Evolutionary conservation across 2,888 invertebrate species (phyloP).

Genomic region (Drosophila setosimentum): DNA sequence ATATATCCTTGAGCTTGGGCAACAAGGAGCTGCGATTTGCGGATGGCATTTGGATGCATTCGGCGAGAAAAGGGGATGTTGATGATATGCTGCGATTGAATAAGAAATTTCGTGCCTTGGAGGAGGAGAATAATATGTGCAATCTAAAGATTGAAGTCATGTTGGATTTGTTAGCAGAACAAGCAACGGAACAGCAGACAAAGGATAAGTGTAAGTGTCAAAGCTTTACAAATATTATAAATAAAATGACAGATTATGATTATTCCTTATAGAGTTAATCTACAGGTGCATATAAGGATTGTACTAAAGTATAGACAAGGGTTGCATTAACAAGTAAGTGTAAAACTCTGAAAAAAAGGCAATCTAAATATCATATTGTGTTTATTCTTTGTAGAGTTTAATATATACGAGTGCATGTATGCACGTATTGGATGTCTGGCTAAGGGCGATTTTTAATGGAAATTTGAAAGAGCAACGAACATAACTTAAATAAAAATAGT

Average conservation of each 20-base stretch:
- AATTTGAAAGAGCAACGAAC: background rate
- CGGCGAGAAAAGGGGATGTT: slow-evolving; percentile 74
- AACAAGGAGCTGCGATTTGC: slow-evolving; percentile 83
- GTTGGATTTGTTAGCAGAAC: slow-evolving; percentile 84
- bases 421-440: background rate
- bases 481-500: background rate
- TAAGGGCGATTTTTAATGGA: background rate
- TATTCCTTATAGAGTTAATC: slow-evolving; percentile 3
- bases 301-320: background rate
- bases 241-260: background rate
- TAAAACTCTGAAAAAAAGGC: background rate
- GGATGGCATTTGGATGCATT: slow-evolving; percentile 84
- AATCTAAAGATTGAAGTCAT: slow-evolving; percentile 84
- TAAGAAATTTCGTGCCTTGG: slow-evolving; percentile 79
- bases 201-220: slow-evolving; percentile 55
- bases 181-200: slow-evolving; percentile 73
- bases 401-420: too few relatives aligned
- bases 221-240: background rate
- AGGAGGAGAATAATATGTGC: slow-evolving; percentile 84
- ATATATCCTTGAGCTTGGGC: slow-evolving; percentile 80
- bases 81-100: slow-evolving; percentile 81
- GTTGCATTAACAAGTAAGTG: background rate
- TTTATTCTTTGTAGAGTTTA: background rate
- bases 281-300: background rate
- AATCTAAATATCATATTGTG: background rate